These are phyloP conservation scores for Pangasius mekongensis DNA, from an alignment of 2,797 vertebrate species.

Conservation along the genomic window DNA sequence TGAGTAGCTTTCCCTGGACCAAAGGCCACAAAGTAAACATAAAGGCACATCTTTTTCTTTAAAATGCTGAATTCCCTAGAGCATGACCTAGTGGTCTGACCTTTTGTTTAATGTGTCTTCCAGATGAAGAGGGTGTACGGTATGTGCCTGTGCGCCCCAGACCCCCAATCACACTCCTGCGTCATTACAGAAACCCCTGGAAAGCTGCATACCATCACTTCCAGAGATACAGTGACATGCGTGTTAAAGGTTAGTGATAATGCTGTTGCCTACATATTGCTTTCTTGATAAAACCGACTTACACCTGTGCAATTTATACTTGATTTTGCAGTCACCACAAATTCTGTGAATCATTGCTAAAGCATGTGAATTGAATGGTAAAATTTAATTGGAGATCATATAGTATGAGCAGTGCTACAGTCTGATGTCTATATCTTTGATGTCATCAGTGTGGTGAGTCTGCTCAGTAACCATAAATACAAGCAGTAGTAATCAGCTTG, in stretches of 20 bases:
- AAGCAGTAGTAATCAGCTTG: not conserved
- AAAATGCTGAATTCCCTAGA: not conserved
- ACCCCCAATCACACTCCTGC: slow-evolving; percentile 91
- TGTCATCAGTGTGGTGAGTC: not conserved
- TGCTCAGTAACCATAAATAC: not conserved
- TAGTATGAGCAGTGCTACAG: not conserved
- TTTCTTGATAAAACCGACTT: not conserved
- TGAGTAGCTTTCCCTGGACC: slow-evolving; percentile 63
- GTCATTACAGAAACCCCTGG: slow-evolving; percentile 97
- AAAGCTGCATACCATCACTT: slow-evolving; percentile 99
- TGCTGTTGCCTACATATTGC: not conserved
- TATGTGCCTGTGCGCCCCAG: slow-evolving; percentile 92
- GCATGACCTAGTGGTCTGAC: not conserved
- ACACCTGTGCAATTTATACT: not conserved
- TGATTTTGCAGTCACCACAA: not conserved
- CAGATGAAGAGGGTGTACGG: slow-evolving; percentile 96
- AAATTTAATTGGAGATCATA: not conserved
- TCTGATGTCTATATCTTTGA: not conserved
- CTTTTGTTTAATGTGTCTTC: not conserved
- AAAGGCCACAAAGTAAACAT: not conserved
- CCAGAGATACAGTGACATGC: slow-evolving; percentile 95
- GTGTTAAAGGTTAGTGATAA: slow-evolving; percentile 89
- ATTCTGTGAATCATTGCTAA: not conserved
- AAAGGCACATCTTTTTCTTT: not conserved
- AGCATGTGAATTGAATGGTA: not conserved